A percentile compares a stretch with the other conserved stretches of the same genome.
phyloP scores from a whole-genome alignment of 1,140 invertebrate species.

The Cydia splendana region DNA sequence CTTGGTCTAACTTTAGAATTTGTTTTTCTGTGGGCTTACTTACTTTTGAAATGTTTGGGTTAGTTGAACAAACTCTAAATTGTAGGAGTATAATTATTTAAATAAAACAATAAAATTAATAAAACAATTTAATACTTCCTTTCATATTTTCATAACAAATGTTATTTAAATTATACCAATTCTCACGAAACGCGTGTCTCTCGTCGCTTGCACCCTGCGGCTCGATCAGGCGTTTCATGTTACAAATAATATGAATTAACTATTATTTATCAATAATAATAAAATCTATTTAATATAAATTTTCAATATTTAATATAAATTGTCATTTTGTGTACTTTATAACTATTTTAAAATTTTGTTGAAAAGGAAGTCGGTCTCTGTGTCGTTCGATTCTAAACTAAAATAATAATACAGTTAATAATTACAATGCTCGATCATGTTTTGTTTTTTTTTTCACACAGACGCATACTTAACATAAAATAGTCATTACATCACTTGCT shows the following conservation, averaged over 20 bases:
- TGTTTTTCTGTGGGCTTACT: no score
- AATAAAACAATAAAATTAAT: slow-evolving; percentile 46
- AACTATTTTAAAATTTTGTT: slow-evolving; percentile 22
- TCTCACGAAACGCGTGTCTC: slow-evolving; percentile 54
- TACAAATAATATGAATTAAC: slow-evolving; percentile 31
- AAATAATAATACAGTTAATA: slow-evolving; percentile 49
- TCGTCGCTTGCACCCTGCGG: slow-evolving; percentile 65
- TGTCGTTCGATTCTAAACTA: slow-evolving; percentile 53
- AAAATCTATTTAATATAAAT: slow-evolving; percentile 16
- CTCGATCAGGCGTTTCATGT: slow-evolving; percentile 61
- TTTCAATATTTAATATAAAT: no score
- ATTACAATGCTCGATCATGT: slow-evolving; percentile 63
- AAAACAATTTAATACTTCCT: slow-evolving; percentile 73
- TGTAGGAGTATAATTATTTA: slow-evolving; percentile 11
- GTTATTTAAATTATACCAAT: slow-evolving; percentile 29
- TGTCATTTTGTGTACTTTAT: background rate
- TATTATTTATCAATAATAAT: background rate
- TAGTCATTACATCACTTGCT: background rate
- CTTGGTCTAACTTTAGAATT: no score
- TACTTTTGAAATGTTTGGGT: no score
- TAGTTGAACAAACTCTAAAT: slow-evolving; percentile 3
- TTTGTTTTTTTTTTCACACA: slow-evolving; percentile 47
- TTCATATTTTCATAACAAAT: slow-evolving; percentile 41
- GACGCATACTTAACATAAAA: slow-evolving; percentile 39
- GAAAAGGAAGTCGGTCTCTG: slow-evolving; percentile 58